Evolutionary conservation across 2,888 invertebrate genomes (phyloP).

Genomic region (Eupithecia dodoneata): DNA sequence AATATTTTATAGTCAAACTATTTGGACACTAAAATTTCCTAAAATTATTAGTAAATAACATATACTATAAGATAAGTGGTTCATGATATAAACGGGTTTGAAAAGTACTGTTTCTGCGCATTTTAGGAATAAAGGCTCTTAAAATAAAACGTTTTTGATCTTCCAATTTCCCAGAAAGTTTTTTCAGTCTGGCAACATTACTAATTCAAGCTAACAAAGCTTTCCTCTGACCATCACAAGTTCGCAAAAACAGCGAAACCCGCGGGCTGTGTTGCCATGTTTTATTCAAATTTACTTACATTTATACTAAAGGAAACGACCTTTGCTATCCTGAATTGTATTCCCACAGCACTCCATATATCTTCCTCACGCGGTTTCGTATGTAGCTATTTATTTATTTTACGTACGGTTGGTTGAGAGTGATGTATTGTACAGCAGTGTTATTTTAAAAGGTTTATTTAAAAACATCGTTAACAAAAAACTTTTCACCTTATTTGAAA

Average conservation of each 20-base stretch:
- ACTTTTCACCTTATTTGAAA: not conserved
- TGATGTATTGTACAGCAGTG: conserved; percentile 30
- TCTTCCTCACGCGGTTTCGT: conserved; percentile 76
- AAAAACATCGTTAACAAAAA: not conserved
- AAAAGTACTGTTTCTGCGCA: too few species aligned
- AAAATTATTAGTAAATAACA: too few species aligned
- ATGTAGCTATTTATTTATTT: conserved; percentile 75
- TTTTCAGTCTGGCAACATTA: conserved; percentile 8
- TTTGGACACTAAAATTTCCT: too few species aligned
- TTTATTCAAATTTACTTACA: conserved; percentile 85
- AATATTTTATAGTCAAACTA: too few species aligned
- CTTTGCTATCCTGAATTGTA: conserved; percentile 79
- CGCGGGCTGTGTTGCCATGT: conserved; percentile 61
- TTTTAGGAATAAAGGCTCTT: too few species aligned
- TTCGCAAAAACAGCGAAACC: conserved; percentile 47
- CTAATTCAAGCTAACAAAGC: conserved; percentile 29
- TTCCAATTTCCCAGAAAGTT: not conserved
- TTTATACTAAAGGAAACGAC: conserved; percentile 83
- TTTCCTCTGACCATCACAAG: conserved; percentile 30
- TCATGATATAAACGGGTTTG: too few species aligned
- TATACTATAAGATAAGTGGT: too few species aligned
- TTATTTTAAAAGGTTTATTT: conserved; percentile 20
- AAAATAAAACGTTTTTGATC: not conserved
- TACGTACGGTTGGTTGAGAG: conserved; percentile 47
- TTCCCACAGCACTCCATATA: conserved; percentile 81